These are phyloP conservation scores for Agrotis exclamationis DNA, from an alignment of 2,888 invertebrate genomes.

Conservation along the genomic window DNA sequence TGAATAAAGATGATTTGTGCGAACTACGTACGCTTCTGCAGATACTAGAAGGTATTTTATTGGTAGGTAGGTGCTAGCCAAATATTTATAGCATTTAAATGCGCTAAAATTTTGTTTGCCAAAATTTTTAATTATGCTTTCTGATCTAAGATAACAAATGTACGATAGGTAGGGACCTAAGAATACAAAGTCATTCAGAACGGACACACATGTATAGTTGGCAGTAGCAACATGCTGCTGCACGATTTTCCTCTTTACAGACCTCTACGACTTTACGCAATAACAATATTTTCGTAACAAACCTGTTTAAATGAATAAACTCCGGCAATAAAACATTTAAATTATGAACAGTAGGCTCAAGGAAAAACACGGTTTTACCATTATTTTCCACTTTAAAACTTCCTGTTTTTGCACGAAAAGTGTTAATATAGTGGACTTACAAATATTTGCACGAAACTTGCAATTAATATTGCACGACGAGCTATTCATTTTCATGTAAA, in stretches of 20 bases:
- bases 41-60: neutral
- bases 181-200: too few relatives aligned
- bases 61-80: neutral
- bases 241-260: neutral
- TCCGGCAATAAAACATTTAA: slow-evolving; percentile 35
- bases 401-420: slow-evolving; percentile 23
- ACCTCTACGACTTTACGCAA: neutral
- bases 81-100: neutral
- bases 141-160: too few relatives aligned
- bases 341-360: slow-evolving; percentile 20
- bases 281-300: slow-evolving; percentile 33
- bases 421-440: slow-evolving; percentile 15
- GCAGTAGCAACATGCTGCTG: neutral
- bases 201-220: neutral
- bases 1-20: slow-evolving; percentile 21
- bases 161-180: too few relatives aligned
- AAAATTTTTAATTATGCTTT: too few relatives aligned
- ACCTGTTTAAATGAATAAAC: slow-evolving; percentile 42
- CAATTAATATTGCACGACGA: slow-evolving; percentile 35
- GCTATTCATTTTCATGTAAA: slow-evolving; percentile 42
- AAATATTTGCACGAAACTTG: slow-evolving; percentile 38
- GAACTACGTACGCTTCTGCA: neutral
- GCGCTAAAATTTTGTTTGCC: too few relatives aligned
- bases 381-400: slow-evolving; percentile 28
- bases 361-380: slow-evolving; percentile 35